Percentiles rank a stretch among this genome's conserved stretches.
phyloP scores from a whole-genome alignment of 2,888 invertebrate genomes.

The Agonopterix heracliana region DNA sequence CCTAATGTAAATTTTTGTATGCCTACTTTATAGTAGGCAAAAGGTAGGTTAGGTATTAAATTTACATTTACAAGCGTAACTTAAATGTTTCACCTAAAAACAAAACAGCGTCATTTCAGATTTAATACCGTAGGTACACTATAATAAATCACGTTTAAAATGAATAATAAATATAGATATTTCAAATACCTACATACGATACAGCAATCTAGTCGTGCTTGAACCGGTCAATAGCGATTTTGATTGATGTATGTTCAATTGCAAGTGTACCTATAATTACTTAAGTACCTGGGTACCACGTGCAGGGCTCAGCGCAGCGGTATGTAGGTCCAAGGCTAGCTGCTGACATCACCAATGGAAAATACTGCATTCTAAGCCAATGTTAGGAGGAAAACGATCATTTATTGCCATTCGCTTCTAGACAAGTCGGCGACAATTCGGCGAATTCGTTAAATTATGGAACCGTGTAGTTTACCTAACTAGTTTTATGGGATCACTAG shows the following conservation, averaged over 20 bases:
- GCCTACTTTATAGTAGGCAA: too few relatives aligned
- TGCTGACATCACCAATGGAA: constrained; percentile 47
- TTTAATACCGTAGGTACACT: too few relatives aligned
- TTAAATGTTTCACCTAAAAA: too few relatives aligned
- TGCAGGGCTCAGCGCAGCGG: constrained; percentile 40
- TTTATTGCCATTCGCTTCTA: constrained; percentile 14
- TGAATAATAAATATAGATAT: neutral
- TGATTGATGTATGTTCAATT: constrained; percentile 49
- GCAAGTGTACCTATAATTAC: constrained; percentile 28
- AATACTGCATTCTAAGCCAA: constrained; percentile 27
- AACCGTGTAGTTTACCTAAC: too few relatives aligned
- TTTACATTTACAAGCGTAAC: too few relatives aligned
- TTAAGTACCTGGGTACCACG: constrained; percentile 39
- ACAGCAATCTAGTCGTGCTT: constrained; percentile 4
- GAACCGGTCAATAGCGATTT: constrained; percentile 24
- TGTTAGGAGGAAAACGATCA: constrained; percentile 23
- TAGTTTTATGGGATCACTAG: too few relatives aligned
- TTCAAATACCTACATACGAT: constrained; percentile 1
- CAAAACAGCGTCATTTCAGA: too few relatives aligned
- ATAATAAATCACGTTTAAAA: too few relatives aligned
- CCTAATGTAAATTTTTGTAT: too few relatives aligned
- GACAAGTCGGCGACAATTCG: constrained; percentile 20
- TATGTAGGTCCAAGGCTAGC: constrained; percentile 57
- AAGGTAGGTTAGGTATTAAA: too few relatives aligned
- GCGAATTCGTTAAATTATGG: neutral